A percentile compares a stretch with the other conserved stretches of the same genome.
These are phyloP conservation scores for Pristionchus exspectatus DNA, from an alignment of 2,888 invertebrate genomes.

Conservation along the genomic window DNA sequence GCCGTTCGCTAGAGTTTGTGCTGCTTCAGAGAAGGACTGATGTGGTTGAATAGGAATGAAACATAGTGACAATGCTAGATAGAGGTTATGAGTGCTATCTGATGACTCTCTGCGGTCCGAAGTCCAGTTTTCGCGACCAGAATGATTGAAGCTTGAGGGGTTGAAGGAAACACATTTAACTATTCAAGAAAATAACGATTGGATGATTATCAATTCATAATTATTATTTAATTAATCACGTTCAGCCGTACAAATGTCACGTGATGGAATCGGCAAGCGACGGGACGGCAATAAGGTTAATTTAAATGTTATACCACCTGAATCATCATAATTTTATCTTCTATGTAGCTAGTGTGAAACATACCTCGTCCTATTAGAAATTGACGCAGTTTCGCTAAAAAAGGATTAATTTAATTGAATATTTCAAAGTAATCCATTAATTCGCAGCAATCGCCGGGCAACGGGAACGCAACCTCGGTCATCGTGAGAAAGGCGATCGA, in stretches of 20 bases:
- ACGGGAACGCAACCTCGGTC: neutral
- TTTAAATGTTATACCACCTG: neutral
- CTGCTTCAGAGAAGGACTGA: neutral
- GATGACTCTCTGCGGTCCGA: neutral
- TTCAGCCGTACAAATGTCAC: conserved; percentile 71
- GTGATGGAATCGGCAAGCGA: conserved; percentile 72
- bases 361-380: neutral
- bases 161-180: too few species aligned
- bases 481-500: conserved; percentile 23
- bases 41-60: neutral
- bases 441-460: neutral
- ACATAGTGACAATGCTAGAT: neutral
- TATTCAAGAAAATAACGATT: too few species aligned
- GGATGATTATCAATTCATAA: neutral
- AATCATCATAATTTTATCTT: neutral
- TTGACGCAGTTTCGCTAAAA: neutral
- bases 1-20: neutral
- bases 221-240: neutral
- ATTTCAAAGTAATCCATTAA: too few species aligned
- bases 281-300: conserved; percentile 56
- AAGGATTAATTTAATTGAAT: too few species aligned
- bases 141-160: neutral
- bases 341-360: neutral
- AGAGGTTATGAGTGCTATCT: neutral
- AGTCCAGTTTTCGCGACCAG: neutral